Conservation (phyloP, 2,797 vertebrate species). For the Echiichthys vipera region DNA sequence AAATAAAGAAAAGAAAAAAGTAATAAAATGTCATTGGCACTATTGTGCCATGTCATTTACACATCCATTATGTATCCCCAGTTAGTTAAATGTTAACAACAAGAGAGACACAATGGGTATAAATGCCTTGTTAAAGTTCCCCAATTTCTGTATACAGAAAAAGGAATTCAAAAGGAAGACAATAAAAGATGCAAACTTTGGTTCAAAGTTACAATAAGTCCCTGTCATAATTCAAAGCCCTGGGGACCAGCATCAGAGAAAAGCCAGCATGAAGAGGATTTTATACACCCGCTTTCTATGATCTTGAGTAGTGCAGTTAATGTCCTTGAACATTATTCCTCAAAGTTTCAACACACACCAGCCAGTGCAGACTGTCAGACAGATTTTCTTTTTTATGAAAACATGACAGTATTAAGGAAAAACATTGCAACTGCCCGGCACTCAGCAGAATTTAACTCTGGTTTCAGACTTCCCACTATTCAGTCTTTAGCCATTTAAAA, state of each 20-base stretch:
- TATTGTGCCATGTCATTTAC: neutral
- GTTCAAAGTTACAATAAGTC: conserved; percentile 44
- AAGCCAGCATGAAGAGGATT: conserved; percentile 41
- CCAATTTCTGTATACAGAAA: conserved; percentile 17
- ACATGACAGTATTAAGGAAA: conserved; percentile 11
- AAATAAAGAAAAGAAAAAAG: conserved; percentile 5
- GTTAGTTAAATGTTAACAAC: conserved; percentile 42
- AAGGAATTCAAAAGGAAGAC: conserved; percentile 21
- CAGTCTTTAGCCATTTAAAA: conserved; percentile 1
- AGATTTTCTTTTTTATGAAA: conserved; percentile 22
- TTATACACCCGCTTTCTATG: conserved; percentile 36
- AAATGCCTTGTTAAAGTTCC: conserved; percentile 26
- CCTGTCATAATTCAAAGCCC: conserved; percentile 44
- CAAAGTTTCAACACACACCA: conserved; percentile 35
- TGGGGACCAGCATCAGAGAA: conserved; percentile 29
- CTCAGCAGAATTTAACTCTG: conserved; percentile 15
- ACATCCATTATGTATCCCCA: conserved; percentile 14
- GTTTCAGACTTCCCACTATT: neutral
- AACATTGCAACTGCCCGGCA: conserved; percentile 8
- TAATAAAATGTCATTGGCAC: neutral
- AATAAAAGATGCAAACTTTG: conserved; percentile 35
- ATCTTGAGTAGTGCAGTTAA: conserved; percentile 40
- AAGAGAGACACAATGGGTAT: conserved; percentile 19
- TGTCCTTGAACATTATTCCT: conserved; percentile 28
- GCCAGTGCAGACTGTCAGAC: conserved; percentile 5